These are phyloP conservation scores for Melanaphis sacchari DNA, from an alignment of 1,140 invertebrate species.

Conservation along the genomic window DNA sequence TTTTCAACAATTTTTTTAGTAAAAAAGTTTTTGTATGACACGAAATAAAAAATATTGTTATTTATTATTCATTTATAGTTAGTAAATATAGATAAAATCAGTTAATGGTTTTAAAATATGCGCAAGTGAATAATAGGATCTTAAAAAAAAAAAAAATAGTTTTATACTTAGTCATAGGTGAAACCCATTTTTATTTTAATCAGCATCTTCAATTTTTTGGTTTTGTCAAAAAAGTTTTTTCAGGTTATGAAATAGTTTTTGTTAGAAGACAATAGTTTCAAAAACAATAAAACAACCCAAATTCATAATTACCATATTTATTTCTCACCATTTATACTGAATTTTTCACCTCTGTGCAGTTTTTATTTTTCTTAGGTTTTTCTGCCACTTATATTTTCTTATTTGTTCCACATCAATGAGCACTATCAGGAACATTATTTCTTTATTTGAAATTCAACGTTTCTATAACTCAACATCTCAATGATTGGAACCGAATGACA, in stretches of 20 bases:
- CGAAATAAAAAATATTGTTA: neutral
- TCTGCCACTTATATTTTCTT: neutral
- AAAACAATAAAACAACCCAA: constrained; percentile 16
- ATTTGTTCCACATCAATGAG: constrained; percentile 43
- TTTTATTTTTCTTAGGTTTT: constrained; percentile 7
- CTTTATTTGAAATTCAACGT: neutral
- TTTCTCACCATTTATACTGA: constrained; percentile 19
- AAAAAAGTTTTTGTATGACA: neutral
- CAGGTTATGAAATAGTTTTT: neutral
- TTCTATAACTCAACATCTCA: neutral
- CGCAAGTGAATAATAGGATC: neutral
- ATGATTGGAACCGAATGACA: neutral
- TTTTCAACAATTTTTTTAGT: neutral
- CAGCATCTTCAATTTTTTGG: neutral
- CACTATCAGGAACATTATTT: constrained; percentile 14
- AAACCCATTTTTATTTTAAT: neutral
- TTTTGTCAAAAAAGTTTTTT: neutral
- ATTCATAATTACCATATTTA: neutral
- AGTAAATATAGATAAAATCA: neutral
- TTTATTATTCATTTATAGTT: neutral
- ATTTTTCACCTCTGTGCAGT: neutral
- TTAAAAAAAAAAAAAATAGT: neutral
- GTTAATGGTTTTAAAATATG: neutral
- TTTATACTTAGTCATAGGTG: neutral
- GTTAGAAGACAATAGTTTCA: neutral